Base-by-base conservation (phyloP, 2,113 vertebrate species). In the Gavialis gangeticus region DNA sequence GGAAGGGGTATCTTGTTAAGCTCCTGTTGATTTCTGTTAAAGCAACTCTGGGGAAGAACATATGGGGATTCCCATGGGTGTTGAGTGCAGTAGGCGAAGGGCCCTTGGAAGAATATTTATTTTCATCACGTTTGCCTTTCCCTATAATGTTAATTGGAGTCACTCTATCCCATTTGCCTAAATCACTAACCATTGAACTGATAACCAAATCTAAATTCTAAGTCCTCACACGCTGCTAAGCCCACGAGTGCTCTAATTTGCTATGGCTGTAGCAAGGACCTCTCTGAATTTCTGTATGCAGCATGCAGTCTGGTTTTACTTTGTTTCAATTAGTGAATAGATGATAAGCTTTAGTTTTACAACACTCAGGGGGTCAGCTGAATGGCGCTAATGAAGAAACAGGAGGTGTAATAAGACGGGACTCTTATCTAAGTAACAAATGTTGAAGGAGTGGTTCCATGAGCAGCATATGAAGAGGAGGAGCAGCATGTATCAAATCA, bases 341-440 rank as follows among this genome's bases (percentile, higher is more conserved):
- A 79, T 57, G 79, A 78, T 92, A 64, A 81, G 87, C 92, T 89
- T 79, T 78, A 56, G 76, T 24, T 34, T 92, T 82, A 56, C 77
- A 89, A n/a, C 77, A 16, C 85, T 57, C 56, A 18, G 22, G 87
- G 82, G 75, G 30, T 76, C 89, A 62, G 21, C 79, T 77, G 80
- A 60, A 30, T 22, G 57, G 46, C 89, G 79, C 55, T 92, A 79
- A 94, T 87, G 94, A 56, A 87, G 94, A 81, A 91, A 91, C 85
- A 91, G 78, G 87, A 91, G 77, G 63, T 71, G 59, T 55, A 94
- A 18, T 1, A 92, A 80, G 71, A 80, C 82, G 79, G 27, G 69
- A 63, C 76, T 88, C 64, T 59, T 64, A 37, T 37, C 79, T 67
- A 64, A 88, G 28, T 19, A 64, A 71, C 69, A 75, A 15, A 30